phyloP scores from a whole-genome alignment of 2,113 vertebrate genomes.

The Ondatra zibethicus region DNA sequence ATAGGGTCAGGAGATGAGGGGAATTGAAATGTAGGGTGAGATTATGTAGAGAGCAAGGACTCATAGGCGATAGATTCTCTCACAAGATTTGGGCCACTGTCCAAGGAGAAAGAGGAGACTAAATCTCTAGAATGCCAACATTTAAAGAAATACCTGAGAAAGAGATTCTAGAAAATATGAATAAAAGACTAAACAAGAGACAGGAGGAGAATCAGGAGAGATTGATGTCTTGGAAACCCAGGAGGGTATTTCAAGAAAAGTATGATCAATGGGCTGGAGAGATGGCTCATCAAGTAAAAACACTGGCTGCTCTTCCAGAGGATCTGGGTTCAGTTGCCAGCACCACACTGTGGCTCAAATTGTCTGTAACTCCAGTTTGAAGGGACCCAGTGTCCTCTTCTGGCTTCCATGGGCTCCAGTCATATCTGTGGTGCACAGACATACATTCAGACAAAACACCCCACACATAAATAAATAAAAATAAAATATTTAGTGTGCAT shows the following conservation, averaged over 20 bases:
- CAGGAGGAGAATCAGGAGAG: not conserved
- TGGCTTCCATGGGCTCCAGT: not conserved
- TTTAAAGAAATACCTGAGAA: not conserved
- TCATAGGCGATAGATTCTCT: not conserved
- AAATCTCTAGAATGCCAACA: not conserved
- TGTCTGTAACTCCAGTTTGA: not conserved
- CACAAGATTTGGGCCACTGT: not conserved
- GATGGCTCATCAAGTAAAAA: not conserved
- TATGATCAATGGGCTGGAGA: not conserved
- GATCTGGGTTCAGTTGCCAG: not conserved
- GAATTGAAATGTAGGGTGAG: not conserved
- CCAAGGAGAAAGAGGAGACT: not conserved
- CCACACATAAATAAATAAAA: not conserved
- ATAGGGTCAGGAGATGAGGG: not conserved
- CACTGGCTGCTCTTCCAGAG: not conserved
- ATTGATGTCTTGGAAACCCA: not conserved
- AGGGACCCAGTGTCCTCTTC: not conserved
- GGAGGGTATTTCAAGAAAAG: not conserved
- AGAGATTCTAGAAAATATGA: not conserved
- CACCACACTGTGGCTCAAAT: not conserved
- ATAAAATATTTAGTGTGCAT: not conserved
- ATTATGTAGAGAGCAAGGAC: not conserved
- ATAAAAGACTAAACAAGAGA: not conserved
- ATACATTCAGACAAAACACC: not conserved
- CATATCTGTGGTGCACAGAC: not conserved